Evolutionary conservation across 30 jellyfish, hydroid and myxozoan genomes (phyloP).

Genomic region (Morbakka virulenta): DNA sequence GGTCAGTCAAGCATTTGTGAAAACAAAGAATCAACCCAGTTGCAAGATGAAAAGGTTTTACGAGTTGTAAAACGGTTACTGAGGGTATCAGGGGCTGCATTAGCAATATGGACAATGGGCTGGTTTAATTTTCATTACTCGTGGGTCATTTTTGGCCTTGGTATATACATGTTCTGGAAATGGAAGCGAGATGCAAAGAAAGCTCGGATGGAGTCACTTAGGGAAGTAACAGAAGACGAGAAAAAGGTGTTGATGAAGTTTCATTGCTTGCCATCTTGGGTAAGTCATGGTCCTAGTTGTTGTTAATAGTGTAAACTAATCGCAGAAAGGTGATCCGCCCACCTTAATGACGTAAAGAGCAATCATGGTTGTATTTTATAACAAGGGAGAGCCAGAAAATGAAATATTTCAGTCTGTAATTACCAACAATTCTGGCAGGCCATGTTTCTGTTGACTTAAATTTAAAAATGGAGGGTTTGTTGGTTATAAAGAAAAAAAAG

Average conservation of each 20-base stretch:
- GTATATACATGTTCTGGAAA: conserved; percentile 46
- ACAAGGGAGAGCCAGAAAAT: too few relatives aligned
- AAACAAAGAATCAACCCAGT: too few relatives aligned
- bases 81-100: conserved; percentile 33
- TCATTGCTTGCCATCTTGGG: conserved; percentile 76
- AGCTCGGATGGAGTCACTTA: conserved; percentile 40
- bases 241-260: conserved; percentile 23
- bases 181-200: conserved; percentile 34
- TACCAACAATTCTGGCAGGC: too few relatives aligned
- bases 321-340: neutral
- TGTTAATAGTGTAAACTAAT: neutral
- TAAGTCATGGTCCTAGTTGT: neutral
- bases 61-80: neutral
- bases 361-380: too few relatives aligned
- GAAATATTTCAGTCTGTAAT: too few relatives aligned
- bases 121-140: conserved; percentile 59
- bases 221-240: conserved; percentile 47
- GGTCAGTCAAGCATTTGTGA: too few relatives aligned
- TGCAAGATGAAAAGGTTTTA: neutral
- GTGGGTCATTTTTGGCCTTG: conserved; percentile 71
- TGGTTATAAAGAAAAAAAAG: too few relatives aligned
- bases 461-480: too few relatives aligned
- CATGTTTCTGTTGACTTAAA: too few relatives aligned
- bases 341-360: too few relatives aligned
- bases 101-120: conserved; percentile 70